phyloP scores from a whole-genome alignment of 2,113 vertebrate genomes.

The Stigmatopora argus region DNA sequence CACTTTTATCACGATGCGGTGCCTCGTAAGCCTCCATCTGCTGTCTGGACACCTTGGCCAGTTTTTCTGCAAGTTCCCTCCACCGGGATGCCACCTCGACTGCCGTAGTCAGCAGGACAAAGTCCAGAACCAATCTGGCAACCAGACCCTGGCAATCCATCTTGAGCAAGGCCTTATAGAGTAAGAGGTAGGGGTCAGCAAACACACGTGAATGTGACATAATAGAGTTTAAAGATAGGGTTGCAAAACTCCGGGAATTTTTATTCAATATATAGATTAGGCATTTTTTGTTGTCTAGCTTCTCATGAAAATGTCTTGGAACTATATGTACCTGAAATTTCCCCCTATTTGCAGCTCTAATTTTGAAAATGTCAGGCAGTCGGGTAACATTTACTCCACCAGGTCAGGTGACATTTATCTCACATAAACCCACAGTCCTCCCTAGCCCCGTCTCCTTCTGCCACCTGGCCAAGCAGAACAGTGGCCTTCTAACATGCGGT shows the following conservation, averaged over 20 bases:
- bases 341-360: background rate
- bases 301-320: background rate
- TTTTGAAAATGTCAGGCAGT: background rate
- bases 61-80: slow-evolving; percentile 91
- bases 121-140: slow-evolving; percentile 85
- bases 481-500: slow-evolving; percentile 14
- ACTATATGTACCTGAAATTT: background rate
- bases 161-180: slow-evolving; percentile 83
- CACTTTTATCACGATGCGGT: slow-evolving; percentile 83
- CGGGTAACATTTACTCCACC: too few species aligned
- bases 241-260: background rate
- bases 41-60: slow-evolving; percentile 85
- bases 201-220: background rate
- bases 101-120: slow-evolving; percentile 88
- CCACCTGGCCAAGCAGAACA: slow-evolving; percentile 16
- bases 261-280: background rate
- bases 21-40: slow-evolving; percentile 98
- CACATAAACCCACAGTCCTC: background rate
- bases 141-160: slow-evolving; percentile 97
- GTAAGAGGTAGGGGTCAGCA: background rate
- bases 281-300: background rate
- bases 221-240: background rate
- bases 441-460: background rate
- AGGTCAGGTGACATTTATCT: background rate
- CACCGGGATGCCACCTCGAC: slow-evolving; percentile 96